Evolutionary conservation across 2,113 vertebrate species (phyloP).

Genomic region (Hoplias malabaricus): DNA sequence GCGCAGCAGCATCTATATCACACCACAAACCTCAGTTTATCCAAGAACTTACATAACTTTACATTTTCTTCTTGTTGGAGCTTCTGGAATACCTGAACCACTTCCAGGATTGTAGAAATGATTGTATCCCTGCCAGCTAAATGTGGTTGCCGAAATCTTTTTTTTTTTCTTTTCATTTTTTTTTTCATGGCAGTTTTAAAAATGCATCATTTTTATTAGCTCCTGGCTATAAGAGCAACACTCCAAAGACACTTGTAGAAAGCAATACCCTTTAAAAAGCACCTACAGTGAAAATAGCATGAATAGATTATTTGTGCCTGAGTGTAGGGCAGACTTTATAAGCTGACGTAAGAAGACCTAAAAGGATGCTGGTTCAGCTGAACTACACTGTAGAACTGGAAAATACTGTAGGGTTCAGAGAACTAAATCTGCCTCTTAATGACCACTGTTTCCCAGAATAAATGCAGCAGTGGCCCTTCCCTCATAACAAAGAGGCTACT

Average conservation of each 20-base stretch:
- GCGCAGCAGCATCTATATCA: slow-evolving; percentile 18
- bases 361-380: slow-evolving; percentile 15
- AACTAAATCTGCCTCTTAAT: background rate
- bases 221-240: slow-evolving; percentile 40
- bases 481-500: slow-evolving; percentile 22
- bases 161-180: slow-evolving; percentile 22
- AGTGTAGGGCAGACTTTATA: slow-evolving; percentile 39
- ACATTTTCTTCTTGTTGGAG: slow-evolving; percentile 49
- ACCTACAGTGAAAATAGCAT: slow-evolving; percentile 52
- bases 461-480: background rate
- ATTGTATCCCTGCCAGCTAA: slow-evolving; percentile 51
- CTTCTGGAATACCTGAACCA: slow-evolving; percentile 53
- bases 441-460: slow-evolving; percentile 34
- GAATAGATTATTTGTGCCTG: slow-evolving; percentile 51
- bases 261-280: slow-evolving; percentile 43
- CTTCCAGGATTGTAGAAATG: slow-evolving; percentile 54
- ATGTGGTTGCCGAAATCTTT: slow-evolving; percentile 53
- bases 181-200: background rate
- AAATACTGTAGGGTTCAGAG: background rate
- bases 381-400: slow-evolving; percentile 20
- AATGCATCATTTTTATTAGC: slow-evolving; percentile 53
- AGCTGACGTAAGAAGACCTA: slow-evolving; percentile 35
- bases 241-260: too few relatives aligned
- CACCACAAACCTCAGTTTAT: slow-evolving; percentile 26
- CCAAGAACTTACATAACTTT: slow-evolving; percentile 53